Conservation (phyloP, 2,888 invertebrate species). For the Mycalesis mineus region DNA sequence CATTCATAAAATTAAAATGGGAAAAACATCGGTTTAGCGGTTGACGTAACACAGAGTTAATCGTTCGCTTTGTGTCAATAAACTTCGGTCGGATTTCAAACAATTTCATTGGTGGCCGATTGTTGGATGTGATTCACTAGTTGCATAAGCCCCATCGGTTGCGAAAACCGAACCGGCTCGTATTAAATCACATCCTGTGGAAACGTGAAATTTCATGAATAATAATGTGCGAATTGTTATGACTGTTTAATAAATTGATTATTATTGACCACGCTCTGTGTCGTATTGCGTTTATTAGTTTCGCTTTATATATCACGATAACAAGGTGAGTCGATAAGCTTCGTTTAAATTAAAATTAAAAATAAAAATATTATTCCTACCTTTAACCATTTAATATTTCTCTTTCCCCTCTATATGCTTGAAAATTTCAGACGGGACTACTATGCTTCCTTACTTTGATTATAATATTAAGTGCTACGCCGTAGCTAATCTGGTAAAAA, state of each 20-base stretch:
- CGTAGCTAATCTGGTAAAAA: not conserved
- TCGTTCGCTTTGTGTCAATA: slow-evolving; percentile 25
- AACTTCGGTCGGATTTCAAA: slow-evolving; percentile 35
- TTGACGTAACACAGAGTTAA: slow-evolving; percentile 24
- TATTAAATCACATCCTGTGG: slow-evolving; percentile 56
- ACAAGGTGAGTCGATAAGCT: too few relatives aligned
- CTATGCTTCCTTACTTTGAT: not conserved
- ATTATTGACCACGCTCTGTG: not conserved
- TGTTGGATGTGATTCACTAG: slow-evolving; percentile 30
- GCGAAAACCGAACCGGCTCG: slow-evolving; percentile 50
- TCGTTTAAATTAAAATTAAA: too few relatives aligned
- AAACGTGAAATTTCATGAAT: slow-evolving; percentile 20
- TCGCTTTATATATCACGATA: not conserved
- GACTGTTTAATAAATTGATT: not conserved
- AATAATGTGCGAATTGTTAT: not conserved
- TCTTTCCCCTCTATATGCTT: too few relatives aligned
- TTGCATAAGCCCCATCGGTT: slow-evolving; percentile 44
- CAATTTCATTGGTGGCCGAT: slow-evolving; percentile 30
- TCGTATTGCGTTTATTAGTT: not conserved
- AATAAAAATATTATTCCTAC: too few relatives aligned
- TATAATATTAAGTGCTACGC: not conserved
- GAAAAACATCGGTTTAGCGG: slow-evolving; percentile 21
- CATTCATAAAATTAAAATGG: slow-evolving; percentile 26
- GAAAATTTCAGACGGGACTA: too few relatives aligned
- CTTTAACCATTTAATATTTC: too few relatives aligned